These are phyloP conservation scores for Propithecus deckenii DNA, from an alignment of 2,797 vertebrate genomes.

Conservation along the genomic window DNA sequence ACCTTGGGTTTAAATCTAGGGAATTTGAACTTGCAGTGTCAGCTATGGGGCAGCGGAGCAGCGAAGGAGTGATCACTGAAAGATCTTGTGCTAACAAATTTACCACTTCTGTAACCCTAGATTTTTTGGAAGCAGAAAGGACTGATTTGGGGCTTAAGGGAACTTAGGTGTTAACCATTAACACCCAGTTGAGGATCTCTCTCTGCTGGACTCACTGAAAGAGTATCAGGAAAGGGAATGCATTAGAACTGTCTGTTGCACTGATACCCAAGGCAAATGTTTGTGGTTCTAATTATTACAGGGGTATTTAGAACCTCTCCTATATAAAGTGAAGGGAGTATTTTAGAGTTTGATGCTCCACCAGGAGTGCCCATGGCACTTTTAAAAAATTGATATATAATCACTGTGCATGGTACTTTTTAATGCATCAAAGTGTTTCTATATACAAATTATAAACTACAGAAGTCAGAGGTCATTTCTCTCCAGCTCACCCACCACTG, in stretches of 20 bases:
- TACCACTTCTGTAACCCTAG: background rate
- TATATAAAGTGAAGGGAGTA: background rate
- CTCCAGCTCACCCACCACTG: background rate
- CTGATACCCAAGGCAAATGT: background rate
- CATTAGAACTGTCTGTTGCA: background rate
- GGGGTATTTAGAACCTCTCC: background rate
- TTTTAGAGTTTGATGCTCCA: background rate
- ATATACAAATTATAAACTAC: background rate
- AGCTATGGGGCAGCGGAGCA: rapidly evolving
- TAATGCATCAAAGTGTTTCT: background rate
- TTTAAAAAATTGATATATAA: background rate
- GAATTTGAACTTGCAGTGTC: background rate
- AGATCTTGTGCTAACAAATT: background rate
- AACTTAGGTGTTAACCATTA: background rate
- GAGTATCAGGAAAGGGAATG: background rate
- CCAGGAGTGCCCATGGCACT: background rate
- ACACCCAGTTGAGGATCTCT: background rate
- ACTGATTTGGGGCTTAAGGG: background rate
- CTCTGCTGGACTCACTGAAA: background rate
- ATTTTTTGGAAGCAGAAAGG: background rate
- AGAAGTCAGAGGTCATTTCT: background rate
- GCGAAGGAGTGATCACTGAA: background rate
- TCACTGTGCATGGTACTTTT: background rate
- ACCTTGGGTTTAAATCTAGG: background rate
- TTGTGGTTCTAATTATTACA: background rate